Percentiles rank a stretch among this genome's conserved stretches.
These are phyloP conservation scores for Labeo catla DNA, from an alignment of 2,113 vertebrate genomes.

Conservation along the genomic window DNA sequence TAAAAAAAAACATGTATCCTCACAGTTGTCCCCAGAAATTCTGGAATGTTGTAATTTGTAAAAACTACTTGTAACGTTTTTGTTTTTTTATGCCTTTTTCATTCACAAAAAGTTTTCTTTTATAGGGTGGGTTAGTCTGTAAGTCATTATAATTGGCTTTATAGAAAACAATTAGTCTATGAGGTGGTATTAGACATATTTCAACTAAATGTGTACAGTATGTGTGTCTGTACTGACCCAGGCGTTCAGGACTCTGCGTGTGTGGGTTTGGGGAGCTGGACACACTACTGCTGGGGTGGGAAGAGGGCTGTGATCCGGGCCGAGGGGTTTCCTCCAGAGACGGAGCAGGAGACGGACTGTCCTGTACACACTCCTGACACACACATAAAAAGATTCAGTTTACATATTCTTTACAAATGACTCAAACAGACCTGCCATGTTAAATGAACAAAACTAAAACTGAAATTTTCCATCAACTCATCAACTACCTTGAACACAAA, in stretches of 20 bases:
- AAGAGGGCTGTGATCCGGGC: conserved; percentile 57
- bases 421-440: neutral
- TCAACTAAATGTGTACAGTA: neutral
- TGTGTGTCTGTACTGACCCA: conserved; percentile 48
- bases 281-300: conserved; percentile 57
- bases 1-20: neutral
- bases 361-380: conserved; percentile 57
- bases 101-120: neutral
- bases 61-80: neutral
- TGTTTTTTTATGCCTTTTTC: neutral
- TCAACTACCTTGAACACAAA: too few species aligned
- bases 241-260: conserved; percentile 54
- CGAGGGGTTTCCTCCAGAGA: conserved; percentile 57
- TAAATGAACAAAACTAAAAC: conserved; percentile 1
- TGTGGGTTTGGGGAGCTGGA: conserved; percentile 59
- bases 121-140: neutral
- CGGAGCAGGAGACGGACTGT: conserved; percentile 57
- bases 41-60: neutral
- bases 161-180: neutral
- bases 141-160: neutral
- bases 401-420: neutral
- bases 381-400: conserved; percentile 13
- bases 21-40: neutral
- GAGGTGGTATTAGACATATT: neutral
- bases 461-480: neutral